Evolutionary conservation across 2,797 vertebrate species (phyloP), one percentile per base, ranked within the genome.

Genomic region (Mus spretus): DNA sequence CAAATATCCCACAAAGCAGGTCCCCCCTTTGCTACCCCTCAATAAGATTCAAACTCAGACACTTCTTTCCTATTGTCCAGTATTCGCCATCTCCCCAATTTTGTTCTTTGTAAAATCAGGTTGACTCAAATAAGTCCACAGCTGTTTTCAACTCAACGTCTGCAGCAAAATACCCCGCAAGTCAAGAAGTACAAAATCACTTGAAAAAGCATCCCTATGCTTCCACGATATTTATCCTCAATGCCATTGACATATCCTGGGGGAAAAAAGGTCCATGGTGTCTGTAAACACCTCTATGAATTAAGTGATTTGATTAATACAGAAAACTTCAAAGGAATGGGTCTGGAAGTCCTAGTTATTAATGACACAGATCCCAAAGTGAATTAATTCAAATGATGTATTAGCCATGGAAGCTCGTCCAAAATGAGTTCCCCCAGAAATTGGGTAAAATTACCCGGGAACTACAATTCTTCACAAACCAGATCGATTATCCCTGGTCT

Each of bases 391-490:
- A 97, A 98, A 98, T 98, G 98, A 98, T 98, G 98, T 98, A 98
- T 98, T 98, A 98, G 97, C 95, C 97, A 97, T 93, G 96, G 90
- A 61, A 55, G 85, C 93, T 83, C 86, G 40, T 47, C 84, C 85
- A 98, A 97, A 98, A 98, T 97, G 97, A 98, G 97, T 98, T 98
- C 96, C 97, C 96, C 89, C 67, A 97, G 97, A 98, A 98, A 98
- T 3, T 97, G 91, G 81, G 95, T 97, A 90, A 98, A 98, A 98
- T 98, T 97, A 98, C 94, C 97, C 79, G 92, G 93, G 98, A 98
- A 98, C 98, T 96, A 97, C 80, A 92, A 94, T 98, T 96, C 89
- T 86, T 47, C 89, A 96, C 93, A 96, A 96, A 94, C 81, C 65
- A 98, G 96, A 98, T 97, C 98, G 98, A 98, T 96, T 89, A 97